Conservation (phyloP, 2,888 invertebrate species). For the Chymomyza fuscimana region DNA sequence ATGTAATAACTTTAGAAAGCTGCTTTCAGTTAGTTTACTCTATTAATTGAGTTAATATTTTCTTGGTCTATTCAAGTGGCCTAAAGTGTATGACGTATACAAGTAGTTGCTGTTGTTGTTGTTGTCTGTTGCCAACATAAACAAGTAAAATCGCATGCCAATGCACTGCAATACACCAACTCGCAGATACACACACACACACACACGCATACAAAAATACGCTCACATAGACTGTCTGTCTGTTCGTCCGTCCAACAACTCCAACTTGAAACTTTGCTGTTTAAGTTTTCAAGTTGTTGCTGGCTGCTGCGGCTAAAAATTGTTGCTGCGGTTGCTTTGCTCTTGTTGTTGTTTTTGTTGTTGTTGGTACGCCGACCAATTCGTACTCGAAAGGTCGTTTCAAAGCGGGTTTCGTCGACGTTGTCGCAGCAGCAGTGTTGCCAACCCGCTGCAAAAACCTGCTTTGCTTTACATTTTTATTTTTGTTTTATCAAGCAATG, state of each 20-base stretch:
- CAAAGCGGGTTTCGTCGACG: conserved; percentile 70
- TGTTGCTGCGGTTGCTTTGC: conserved; percentile 18
- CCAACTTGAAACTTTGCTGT: conserved; percentile 20
- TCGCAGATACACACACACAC: conserved; percentile 2
- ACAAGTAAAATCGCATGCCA: conserved; percentile 73
- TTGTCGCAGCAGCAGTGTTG: conserved; percentile 66
- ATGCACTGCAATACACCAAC: conserved; percentile 58
- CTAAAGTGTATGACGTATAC: conserved; percentile 13
- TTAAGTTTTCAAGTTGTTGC: conserved; percentile 65
- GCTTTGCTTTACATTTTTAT: conserved; percentile 71
- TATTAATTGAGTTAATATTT: too few relatives aligned
- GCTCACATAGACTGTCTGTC: neutral
- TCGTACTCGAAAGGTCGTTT: conserved; percentile 79
- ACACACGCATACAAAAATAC: neutral
- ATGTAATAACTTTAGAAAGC: too few relatives aligned
- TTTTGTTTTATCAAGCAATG: conserved; percentile 50
- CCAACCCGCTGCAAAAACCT: conserved; percentile 68
- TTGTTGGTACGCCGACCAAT: conserved; percentile 70
- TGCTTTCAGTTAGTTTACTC: too few relatives aligned
- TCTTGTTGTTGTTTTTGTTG: conserved; percentile 41
- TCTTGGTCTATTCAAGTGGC: conserved; percentile 3
- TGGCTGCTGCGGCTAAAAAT: conserved; percentile 24
- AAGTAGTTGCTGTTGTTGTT: conserved; percentile 28
- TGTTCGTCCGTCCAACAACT: neutral
- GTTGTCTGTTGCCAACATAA: conserved; percentile 48